Evolutionary conservation across 1,140 invertebrate species (phyloP).

Genomic region (Oryzaephilus surinamensis): DNA sequence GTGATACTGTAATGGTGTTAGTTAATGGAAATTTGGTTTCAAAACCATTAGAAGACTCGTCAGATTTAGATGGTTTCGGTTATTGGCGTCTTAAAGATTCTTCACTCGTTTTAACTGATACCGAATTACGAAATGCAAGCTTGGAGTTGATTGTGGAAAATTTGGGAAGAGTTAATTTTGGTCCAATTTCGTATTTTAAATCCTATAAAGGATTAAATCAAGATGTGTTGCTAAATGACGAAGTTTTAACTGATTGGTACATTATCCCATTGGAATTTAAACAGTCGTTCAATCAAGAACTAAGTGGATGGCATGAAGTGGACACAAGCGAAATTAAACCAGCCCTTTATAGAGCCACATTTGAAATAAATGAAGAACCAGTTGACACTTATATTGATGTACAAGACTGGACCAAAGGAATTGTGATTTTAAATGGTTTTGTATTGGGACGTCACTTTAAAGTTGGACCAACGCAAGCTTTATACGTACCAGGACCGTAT

Average conservation of each 20-base stretch:
- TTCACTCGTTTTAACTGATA: slow-evolving; percentile 15
- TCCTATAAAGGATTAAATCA: slow-evolving; percentile 43
- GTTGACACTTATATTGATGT: slow-evolving; percentile 31
- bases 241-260: slow-evolving; percentile 35
- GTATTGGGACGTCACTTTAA: slow-evolving; percentile 47
- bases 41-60: slow-evolving; percentile 21
- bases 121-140: slow-evolving; percentile 19
- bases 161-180: slow-evolving; percentile 47
- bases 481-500: slow-evolving; percentile 46
- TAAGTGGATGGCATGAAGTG: slow-evolving; percentile 10
- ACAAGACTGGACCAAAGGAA: slow-evolving; percentile 40
- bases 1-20: slow-evolving; percentile 43
- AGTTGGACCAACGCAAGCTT: slow-evolving; percentile 43
- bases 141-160: slow-evolving; percentile 51
- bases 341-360: slow-evolving; percentile 21
- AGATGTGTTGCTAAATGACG: slow-evolving; percentile 36
- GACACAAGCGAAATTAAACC: slow-evolving; percentile 14
- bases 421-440: slow-evolving; percentile 51
- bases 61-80: slow-evolving; percentile 37
- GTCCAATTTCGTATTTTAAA: slow-evolving; percentile 35
- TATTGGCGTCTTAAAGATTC: slow-evolving; percentile 38
- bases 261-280: slow-evolving; percentile 43
- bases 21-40: slow-evolving; percentile 37
- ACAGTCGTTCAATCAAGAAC: slow-evolving; percentile 24
- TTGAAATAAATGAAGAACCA: slow-evolving; percentile 5